A percentile compares a stretch with the other conserved stretches of the same genome.
Conservation (phyloP, 2,888 invertebrate species). For the Terebella lapidaria region DNA sequence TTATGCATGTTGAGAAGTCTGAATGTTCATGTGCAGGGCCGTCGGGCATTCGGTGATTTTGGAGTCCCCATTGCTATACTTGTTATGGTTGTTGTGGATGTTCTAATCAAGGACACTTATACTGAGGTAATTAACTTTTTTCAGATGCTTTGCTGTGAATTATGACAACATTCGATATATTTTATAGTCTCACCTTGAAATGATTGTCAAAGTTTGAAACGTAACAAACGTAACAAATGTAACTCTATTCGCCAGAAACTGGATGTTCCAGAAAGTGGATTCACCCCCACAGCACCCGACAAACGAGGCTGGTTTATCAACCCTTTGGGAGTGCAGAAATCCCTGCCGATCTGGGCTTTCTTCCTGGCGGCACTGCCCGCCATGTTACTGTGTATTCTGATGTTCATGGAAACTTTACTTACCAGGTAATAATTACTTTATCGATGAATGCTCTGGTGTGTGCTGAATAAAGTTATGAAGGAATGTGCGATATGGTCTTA, state of each 20-base stretch:
- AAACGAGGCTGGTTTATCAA: constrained; percentile 24
- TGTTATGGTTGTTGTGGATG: constrained; percentile 77
- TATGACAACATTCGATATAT: too few species aligned
- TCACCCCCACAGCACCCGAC: constrained; percentile 16
- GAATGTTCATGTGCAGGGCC: too few species aligned
- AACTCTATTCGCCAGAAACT: too few species aligned
- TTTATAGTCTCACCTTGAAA: too few species aligned
- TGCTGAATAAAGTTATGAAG: too few species aligned
- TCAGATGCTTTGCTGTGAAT: too few species aligned
- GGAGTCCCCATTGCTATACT: constrained; percentile 94
- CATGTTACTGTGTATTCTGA: constrained; percentile 86
- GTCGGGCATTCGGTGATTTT: constrained; percentile 88
- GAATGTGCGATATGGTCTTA: too few species aligned
- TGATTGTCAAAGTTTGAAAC: too few species aligned
- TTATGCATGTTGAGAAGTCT: too few species aligned
- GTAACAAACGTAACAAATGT: too few species aligned
- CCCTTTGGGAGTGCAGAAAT: constrained; percentile 47
- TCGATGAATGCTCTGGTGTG: neutral
- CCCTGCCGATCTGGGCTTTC: constrained; percentile 72
- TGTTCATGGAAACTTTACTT: constrained; percentile 96
- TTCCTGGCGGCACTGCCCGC: constrained; percentile 82
- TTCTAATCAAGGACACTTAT: constrained; percentile 70
- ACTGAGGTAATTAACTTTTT: constrained; percentile 70
- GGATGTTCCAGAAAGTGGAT: constrained; percentile 23
- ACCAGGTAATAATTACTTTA: constrained; percentile 10